phyloP scores from a whole-genome alignment of 2,888 invertebrate genomes.

The Zygogramma bicolorata region DNA sequence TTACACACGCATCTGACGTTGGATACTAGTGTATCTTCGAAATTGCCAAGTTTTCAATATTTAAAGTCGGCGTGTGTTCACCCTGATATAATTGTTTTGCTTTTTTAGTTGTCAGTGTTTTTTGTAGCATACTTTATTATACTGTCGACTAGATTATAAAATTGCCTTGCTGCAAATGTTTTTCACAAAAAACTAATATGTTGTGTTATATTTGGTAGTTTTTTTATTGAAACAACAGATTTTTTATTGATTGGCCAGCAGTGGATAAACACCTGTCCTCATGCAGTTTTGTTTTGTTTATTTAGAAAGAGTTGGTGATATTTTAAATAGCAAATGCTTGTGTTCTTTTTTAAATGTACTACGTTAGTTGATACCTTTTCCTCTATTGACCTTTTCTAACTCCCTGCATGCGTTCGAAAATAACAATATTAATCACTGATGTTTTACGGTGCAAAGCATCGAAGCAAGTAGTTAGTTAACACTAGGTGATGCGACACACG shows the following conservation, averaged over 20 bases:
- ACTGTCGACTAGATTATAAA: constrained; percentile 55
- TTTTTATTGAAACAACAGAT: constrained; percentile 43
- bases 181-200: constrained; percentile 46
- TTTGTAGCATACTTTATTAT: constrained; percentile 59
- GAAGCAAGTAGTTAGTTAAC: constrained; percentile 51
- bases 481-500: constrained; percentile 54
- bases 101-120: constrained; percentile 66
- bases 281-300: constrained; percentile 53
- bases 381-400: constrained; percentile 37
- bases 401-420: constrained; percentile 54
- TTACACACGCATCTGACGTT: not conserved
- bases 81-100: constrained; percentile 52
- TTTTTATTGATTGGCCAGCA: constrained; percentile 57
- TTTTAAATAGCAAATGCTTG: constrained; percentile 63
- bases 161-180: constrained; percentile 57
- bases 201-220: constrained; percentile 44
- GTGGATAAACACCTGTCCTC: constrained; percentile 64
- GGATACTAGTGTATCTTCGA: not conserved
- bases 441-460: constrained; percentile 54
- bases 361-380: constrained; percentile 38
- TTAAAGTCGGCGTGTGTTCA: constrained; percentile 45
- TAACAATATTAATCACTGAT: constrained; percentile 20
- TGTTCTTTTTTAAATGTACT: constrained; percentile 48
- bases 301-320: constrained; percentile 64
- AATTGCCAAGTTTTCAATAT: constrained; percentile 5